These are phyloP conservation scores for Lamproptera curius DNA, from an alignment of 2,888 invertebrate genomes.

Conservation along the genomic window DNA sequence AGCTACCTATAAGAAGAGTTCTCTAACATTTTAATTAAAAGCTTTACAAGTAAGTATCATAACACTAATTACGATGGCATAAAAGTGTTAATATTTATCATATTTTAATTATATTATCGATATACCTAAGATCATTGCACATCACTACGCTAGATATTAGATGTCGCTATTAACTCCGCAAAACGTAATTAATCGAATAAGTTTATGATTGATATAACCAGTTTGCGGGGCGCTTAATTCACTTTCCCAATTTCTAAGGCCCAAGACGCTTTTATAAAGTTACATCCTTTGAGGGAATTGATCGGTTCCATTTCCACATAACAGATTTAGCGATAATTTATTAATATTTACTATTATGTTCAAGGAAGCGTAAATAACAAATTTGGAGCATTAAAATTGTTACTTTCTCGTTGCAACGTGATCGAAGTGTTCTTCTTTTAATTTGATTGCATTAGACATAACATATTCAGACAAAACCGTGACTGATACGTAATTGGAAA, in stretches of 20 bases:
- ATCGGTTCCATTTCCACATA: conserved; percentile 61
- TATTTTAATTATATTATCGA: conserved; percentile 24
- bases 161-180: conserved; percentile 79
- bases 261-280: conserved; percentile 66
- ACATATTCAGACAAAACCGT: conserved; percentile 1
- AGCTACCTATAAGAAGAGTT: too few relatives aligned
- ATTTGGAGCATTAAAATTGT: conserved; percentile 39
- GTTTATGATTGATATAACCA: conserved; percentile 79
- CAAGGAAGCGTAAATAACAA: conserved; percentile 46
- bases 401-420: conserved; percentile 16
- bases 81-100: too few relatives aligned
- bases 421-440: conserved; percentile 5
- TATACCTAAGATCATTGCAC: conserved; percentile 26
- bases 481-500: conserved; percentile 16
- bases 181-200: conserved; percentile 79
- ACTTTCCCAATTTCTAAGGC: conserved; percentile 71
- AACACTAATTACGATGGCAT: too few relatives aligned
- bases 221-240: conserved; percentile 76
- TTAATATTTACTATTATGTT: conserved; percentile 38
- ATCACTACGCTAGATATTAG: conserved; percentile 66
- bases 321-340: conserved; percentile 63
- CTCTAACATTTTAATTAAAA: too few relatives aligned
- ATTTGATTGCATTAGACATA: conserved; percentile 10
- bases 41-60: too few relatives aligned
- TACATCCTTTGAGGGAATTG: conserved; percentile 68